A percentile compares a stretch with the other conserved stretches of the same genome.
Evolutionary conservation across 2,113 vertebrate species (phyloP).

Genomic region (Colius striatus): DNA sequence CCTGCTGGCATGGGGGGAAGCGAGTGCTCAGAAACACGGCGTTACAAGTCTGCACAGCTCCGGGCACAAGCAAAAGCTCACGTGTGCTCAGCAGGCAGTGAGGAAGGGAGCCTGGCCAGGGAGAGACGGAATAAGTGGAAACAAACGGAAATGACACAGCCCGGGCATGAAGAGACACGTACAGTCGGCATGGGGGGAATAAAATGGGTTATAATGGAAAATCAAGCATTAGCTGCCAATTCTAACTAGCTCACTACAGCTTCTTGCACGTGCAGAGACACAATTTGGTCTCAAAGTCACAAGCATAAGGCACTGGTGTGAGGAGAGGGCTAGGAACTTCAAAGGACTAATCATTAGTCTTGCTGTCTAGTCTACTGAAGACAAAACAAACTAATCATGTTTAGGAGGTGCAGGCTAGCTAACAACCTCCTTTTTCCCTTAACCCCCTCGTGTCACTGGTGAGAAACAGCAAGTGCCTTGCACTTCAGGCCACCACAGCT

Average conservation of each 20-base stretch:
- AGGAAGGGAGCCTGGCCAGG: not conserved
- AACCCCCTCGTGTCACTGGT: rapidly evolving
- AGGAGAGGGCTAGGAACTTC: not conserved
- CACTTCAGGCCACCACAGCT: not conserved
- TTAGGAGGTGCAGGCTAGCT: not conserved
- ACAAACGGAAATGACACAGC: constrained; percentile 43
- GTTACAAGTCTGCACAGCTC: not conserved
- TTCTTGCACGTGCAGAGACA: not conserved
- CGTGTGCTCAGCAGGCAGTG: not conserved
- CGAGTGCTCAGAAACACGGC: rapidly evolving
- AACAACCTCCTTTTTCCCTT: not conserved
- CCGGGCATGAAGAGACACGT: not conserved
- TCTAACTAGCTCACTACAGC: not conserved
- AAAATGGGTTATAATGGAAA: not conserved
- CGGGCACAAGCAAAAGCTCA: not conserved
- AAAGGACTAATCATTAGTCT: not conserved
- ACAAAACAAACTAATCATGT: not conserved
- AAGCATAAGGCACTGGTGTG: not conserved
- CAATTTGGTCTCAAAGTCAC: not conserved
- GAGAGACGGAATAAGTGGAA: not conserved
- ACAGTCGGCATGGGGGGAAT: rapidly evolving
- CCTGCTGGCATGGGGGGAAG: rapidly evolving
- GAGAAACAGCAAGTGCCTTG: not conserved
- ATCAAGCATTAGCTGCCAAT: constrained; percentile 9
- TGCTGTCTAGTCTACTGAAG: not conserved